phyloP scores from a whole-genome alignment of 2,888 invertebrate genomes.

The Harpalus rubripes region DNA sequence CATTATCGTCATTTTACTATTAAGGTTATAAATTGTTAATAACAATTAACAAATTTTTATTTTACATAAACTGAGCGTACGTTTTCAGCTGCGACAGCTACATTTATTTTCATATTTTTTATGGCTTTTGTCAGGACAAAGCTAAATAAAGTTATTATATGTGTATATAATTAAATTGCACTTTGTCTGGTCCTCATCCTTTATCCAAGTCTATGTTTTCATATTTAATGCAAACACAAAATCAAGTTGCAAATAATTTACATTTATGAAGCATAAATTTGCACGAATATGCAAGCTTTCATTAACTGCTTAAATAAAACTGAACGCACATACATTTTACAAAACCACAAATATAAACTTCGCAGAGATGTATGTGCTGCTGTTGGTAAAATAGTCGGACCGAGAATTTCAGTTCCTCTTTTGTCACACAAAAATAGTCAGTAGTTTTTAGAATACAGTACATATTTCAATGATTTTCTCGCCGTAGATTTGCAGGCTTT shows the following conservation, averaged over 20 bases:
- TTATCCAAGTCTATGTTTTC: not conserved
- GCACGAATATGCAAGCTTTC: constrained; percentile 23
- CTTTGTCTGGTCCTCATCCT: not conserved
- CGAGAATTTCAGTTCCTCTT: not conserved
- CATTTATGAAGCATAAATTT: constrained; percentile 36
- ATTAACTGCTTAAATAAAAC: constrained; percentile 37
- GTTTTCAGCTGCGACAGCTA: too few relatives aligned
- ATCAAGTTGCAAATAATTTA: constrained; percentile 44
- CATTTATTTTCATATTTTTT: too few relatives aligned
- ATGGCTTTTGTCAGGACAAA: too few relatives aligned
- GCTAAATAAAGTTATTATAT: not conserved
- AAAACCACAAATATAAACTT: constrained; percentile 39
- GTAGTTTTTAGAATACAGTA: too few relatives aligned
- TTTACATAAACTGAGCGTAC: too few relatives aligned
- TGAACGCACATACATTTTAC: constrained; percentile 23
- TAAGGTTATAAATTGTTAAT: too few relatives aligned
- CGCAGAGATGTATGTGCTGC: not conserved
- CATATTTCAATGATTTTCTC: too few relatives aligned
- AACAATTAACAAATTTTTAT: too few relatives aligned
- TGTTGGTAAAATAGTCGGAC: not conserved
- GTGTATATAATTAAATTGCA: not conserved
- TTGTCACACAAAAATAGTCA: too few relatives aligned
- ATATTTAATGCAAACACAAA: constrained; percentile 34
- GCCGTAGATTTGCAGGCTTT: too few relatives aligned
- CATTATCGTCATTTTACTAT: too few relatives aligned